Evolutionary conservation across 2,113 vertebrate species (phyloP).

Genomic region (Rousettus leschenaultii): DNA sequence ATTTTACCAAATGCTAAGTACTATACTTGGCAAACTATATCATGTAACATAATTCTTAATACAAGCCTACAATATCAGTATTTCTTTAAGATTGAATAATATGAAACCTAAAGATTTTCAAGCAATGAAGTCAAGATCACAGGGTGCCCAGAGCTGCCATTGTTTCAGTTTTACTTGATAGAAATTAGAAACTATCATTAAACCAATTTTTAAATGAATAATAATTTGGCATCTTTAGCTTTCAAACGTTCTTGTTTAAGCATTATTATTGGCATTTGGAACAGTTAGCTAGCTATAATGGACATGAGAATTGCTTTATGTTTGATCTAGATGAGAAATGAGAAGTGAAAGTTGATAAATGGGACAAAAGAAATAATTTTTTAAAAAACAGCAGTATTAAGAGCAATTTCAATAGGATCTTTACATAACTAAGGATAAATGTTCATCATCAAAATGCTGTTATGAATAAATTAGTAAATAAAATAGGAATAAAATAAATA

Average conservation of each 20-base stretch:
- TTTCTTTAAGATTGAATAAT: neutral
- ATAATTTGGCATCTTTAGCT: neutral
- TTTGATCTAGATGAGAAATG: neutral
- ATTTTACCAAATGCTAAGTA: neutral
- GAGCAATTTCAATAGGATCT: neutral
- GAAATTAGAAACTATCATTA: neutral
- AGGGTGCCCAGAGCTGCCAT: accelerated
- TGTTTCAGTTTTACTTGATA: neutral
- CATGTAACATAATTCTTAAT: neutral
- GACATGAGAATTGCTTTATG: neutral
- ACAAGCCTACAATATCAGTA: neutral
- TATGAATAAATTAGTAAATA: neutral
- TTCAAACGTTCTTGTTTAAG: neutral
- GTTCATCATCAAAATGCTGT: neutral
- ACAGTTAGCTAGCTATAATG: neutral
- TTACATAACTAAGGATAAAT: neutral
- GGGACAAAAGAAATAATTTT: neutral
- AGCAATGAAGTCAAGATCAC: neutral
- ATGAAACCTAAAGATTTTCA: neutral
- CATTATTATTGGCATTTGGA: neutral
- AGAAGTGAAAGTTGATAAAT: neutral
- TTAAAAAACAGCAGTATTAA: neutral
- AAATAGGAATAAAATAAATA: neutral
- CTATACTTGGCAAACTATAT: neutral
- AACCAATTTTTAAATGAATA: neutral